Conservation (phyloP, 30 jellyfish, hydroid and myxozoan species). For the Aurelia coerulea region DNA sequence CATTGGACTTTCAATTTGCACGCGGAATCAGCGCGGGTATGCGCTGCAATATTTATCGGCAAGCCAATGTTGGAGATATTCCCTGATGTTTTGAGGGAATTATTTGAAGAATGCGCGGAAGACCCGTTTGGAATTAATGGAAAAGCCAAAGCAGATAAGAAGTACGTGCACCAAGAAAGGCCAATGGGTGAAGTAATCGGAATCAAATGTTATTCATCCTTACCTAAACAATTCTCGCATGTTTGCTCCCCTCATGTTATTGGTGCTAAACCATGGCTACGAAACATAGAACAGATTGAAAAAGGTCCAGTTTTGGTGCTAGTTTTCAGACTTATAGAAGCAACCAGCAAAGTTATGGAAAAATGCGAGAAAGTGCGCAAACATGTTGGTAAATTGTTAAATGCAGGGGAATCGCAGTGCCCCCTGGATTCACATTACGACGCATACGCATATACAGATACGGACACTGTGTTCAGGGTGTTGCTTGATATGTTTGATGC, state of each 20-base stretch:
- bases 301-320: slow-evolving; percentile 65
- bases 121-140: slow-evolving; percentile 44
- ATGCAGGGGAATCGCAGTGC: slow-evolving; percentile 29
- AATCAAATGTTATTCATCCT: slow-evolving; percentile 12
- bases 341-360: slow-evolving; percentile 12
- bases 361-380: slow-evolving; percentile 19
- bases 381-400: slow-evolving; percentile 1
- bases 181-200: slow-evolving; percentile 60
- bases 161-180: slow-evolving; percentile 40
- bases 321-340: slow-evolving; percentile 16
- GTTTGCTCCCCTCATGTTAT: slow-evolving; percentile 40
- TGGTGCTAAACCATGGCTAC: slow-evolving; percentile 50
- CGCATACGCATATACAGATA: slow-evolving; percentile 40
- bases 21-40: slow-evolving; percentile 43
- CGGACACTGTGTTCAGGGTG: slow-evolving; percentile 61
- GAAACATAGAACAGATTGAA: slow-evolving; percentile 3
- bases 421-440: slow-evolving; percentile 54
- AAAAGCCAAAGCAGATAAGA: slow-evolving; percentile 23
- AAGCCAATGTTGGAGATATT: slow-evolving; percentile 52
- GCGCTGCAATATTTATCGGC: slow-evolving; percentile 42
- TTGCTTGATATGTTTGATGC: slow-evolving; percentile 55
- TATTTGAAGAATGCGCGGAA: slow-evolving; percentile 46
- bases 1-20: slow-evolving; percentile 1
- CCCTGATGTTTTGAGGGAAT: slow-evolving; percentile 18
- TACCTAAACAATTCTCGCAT: slow-evolving; percentile 46